phyloP scores from a whole-genome alignment of 2,888 invertebrate species.

The Serripes groenlandicus region DNA sequence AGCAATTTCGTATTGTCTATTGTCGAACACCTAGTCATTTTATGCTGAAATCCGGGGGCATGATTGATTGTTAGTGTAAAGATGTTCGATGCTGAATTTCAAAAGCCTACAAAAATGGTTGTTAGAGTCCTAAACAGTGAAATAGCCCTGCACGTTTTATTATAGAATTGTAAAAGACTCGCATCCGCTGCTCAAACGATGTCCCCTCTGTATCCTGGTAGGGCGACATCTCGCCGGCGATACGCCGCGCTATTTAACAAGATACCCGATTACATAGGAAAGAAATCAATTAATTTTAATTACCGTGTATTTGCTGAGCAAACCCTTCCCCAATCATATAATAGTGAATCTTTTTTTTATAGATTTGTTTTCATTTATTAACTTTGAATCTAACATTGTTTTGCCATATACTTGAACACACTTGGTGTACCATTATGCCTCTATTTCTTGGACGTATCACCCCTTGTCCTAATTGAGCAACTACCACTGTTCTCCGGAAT shows the following conservation, averaged over 20 bases:
- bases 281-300: conserved; percentile 15
- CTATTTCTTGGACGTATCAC: too few relatives aligned
- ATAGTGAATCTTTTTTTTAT: too few relatives aligned
- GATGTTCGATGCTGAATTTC: background rate
- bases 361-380: conserved; percentile 6
- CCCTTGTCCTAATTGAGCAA: too few relatives aligned
- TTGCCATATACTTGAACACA: too few relatives aligned
- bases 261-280: background rate
- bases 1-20: background rate
- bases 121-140: background rate
- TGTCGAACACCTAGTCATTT: background rate
- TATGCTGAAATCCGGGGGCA: conserved; percentile 12
- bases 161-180: conserved; percentile 3
- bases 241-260: conserved; percentile 2
- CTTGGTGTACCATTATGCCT: too few relatives aligned
- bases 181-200: conserved; percentile 8
- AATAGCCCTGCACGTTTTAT: conserved; percentile 20
- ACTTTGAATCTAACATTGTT: background rate
- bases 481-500: too few relatives aligned
- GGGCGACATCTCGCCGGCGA: background rate
- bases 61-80: conserved; percentile 7
- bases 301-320: conserved; percentile 13
- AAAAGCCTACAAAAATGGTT: background rate
- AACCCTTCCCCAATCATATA: too few relatives aligned
- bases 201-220: background rate